Conservation (phyloP, 2,113 vertebrate genomes). For the Kryptolebias marmoratus region DNA sequence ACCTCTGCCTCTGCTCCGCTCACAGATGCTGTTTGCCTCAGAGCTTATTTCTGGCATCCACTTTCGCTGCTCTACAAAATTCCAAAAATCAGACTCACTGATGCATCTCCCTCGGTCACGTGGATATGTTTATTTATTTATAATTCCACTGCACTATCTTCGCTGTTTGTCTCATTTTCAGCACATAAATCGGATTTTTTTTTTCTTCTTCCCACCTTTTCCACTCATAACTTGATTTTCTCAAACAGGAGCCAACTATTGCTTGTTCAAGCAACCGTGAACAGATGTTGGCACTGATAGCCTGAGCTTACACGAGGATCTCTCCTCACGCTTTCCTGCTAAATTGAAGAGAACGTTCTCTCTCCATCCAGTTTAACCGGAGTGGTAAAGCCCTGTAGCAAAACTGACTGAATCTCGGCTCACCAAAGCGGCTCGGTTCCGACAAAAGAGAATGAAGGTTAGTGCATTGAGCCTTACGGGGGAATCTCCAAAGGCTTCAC, state of each 20-base stretch:
- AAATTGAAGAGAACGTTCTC: slow-evolving; percentile 64
- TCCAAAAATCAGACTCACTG: slow-evolving; percentile 40
- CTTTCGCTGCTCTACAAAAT: slow-evolving; percentile 52
- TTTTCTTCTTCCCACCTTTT: neutral
- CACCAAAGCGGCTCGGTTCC: slow-evolving; percentile 19
- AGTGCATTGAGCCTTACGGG: slow-evolving; percentile 2
- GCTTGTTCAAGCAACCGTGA: slow-evolving; percentile 72
- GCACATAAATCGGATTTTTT: slow-evolving; percentile 7
- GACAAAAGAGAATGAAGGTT: slow-evolving; percentile 31
- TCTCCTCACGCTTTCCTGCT: slow-evolving; percentile 46
- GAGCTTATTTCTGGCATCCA: slow-evolving; percentile 47
- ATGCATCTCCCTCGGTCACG: slow-evolving; percentile 47
- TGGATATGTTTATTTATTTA: slow-evolving; percentile 63
- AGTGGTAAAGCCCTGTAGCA: slow-evolving; percentile 35
- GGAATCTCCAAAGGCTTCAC: slow-evolving; percentile 24
- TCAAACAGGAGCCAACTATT: slow-evolving; percentile 51
- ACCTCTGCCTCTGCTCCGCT: slow-evolving; percentile 25
- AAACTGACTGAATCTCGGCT: slow-evolving; percentile 35
- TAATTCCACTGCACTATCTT: slow-evolving; percentile 35
- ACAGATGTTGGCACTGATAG: slow-evolving; percentile 60
- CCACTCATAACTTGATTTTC: slow-evolving; percentile 46
- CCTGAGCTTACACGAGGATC: slow-evolving; percentile 54
- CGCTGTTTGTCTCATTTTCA: slow-evolving; percentile 58
- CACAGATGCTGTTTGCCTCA: slow-evolving; percentile 18
- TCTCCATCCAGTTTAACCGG: slow-evolving; percentile 61